These are phyloP conservation scores for Shinisaurus crocodilurus DNA, from an alignment of 2,113 vertebrate species.

Conservation along the genomic window DNA sequence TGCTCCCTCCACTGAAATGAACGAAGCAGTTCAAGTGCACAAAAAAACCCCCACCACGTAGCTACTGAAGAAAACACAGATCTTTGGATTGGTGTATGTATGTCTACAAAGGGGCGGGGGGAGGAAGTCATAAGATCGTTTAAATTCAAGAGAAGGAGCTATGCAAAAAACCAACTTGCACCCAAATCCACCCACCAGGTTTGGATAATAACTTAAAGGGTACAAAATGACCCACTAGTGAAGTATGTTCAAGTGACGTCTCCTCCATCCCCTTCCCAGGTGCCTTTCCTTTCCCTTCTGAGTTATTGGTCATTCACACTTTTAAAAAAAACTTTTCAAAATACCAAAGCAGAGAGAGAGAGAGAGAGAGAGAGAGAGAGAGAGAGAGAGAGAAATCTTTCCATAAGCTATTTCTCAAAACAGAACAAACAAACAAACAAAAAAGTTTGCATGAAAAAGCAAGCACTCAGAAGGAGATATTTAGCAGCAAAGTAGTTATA, in stretches of 20 bases:
- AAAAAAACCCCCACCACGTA: background rate
- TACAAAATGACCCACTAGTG: background rate
- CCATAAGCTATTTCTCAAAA: slow-evolving; percentile 79
- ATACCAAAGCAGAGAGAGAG: slow-evolving; percentile 29
- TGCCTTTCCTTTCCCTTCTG: slow-evolving; percentile 50
- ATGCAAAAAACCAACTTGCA: slow-evolving; percentile 24
- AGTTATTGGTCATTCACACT: slow-evolving; percentile 70
- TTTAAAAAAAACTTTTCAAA: slow-evolving; percentile 51
- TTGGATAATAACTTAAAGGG: slow-evolving; percentile 32
- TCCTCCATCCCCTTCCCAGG: background rate
- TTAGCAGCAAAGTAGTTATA: slow-evolving; percentile 85
- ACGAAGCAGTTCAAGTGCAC: background rate
- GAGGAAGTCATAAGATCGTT: slow-evolving; percentile 3
- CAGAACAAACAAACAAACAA: background rate
- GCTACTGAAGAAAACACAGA: background rate
- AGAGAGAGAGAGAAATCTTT: slow-evolving; percentile 50
- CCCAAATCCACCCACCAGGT: slow-evolving; percentile 9
- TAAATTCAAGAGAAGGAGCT: slow-evolving; percentile 49
- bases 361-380: slow-evolving; percentile 36
- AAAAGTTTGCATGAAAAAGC: slow-evolving; percentile 79
- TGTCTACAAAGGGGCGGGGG: background rate
- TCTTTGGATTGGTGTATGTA: background rate
- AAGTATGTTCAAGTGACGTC: background rate
- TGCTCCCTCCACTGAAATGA: background rate
- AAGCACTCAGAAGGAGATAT: slow-evolving; percentile 81